Evolutionary conservation across 2,888 invertebrate species (phyloP).

Genomic region (Meloe dianella): DNA sequence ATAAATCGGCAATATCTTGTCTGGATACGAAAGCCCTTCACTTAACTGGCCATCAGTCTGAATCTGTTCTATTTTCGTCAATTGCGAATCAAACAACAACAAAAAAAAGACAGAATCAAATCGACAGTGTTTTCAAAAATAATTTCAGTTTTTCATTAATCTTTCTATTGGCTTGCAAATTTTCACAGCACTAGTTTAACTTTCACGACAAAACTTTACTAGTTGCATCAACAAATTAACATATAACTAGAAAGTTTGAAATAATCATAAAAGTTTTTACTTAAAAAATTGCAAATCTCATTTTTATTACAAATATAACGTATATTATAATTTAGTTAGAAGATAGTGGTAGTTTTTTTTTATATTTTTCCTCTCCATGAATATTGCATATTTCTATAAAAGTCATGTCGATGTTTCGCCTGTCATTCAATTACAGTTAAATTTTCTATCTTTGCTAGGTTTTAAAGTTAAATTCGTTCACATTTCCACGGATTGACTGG

Average conservation of each 20-base stretch:
- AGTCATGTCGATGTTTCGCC: conserved; percentile 26
- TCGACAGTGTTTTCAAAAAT: too few species aligned
- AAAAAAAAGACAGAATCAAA: too few species aligned
- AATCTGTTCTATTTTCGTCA: background rate
- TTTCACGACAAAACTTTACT: background rate
- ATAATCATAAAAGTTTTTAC: background rate
- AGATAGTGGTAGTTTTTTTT: background rate
- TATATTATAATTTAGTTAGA: background rate
- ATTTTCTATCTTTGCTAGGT: conserved; percentile 28
- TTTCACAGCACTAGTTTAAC: background rate
- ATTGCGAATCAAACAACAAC: background rate
- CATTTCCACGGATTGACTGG: conserved; percentile 26
- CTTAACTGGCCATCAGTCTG: background rate
- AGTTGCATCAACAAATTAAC: background rate
- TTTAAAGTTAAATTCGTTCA: conserved; percentile 25
- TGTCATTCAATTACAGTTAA: conserved; percentile 30
- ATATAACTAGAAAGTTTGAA: background rate
- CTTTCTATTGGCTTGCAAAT: background rate
- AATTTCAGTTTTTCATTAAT: background rate
- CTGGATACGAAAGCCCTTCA: conserved; percentile 14
- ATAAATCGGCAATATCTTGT: conserved; percentile 27
- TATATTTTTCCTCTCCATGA: background rate
- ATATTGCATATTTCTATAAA: background rate
- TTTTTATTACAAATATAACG: background rate
- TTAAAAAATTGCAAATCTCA: too few species aligned